phyloP scores from a whole-genome alignment of 2,888 invertebrate genomes.

The Athripsodes cinereus region DNA sequence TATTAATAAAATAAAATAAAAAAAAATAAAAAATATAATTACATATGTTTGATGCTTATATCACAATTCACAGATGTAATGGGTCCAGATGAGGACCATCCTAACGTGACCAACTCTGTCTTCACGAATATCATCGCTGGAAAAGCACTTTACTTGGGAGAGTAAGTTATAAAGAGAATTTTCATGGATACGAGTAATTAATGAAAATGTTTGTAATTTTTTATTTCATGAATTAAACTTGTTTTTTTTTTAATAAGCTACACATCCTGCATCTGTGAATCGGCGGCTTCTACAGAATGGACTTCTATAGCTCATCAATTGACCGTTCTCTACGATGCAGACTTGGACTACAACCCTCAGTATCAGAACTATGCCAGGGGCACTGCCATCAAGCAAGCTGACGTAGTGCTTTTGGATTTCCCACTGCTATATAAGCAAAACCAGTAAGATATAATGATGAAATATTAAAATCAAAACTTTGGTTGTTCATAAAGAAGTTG shows the following conservation, averaged over 20 bases:
- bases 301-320: slow-evolving; percentile 32
- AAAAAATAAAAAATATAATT: too few species aligned
- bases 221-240: too few species aligned
- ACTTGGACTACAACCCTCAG: slow-evolving; percentile 37
- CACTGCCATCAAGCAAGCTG: slow-evolving; percentile 38
- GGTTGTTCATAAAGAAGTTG: too few species aligned
- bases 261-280: slow-evolving; percentile 20
- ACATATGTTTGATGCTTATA: too few species aligned
- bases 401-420: slow-evolving; percentile 38
- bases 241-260: too few species aligned
- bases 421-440: slow-evolving; percentile 35
- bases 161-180: too few species aligned
- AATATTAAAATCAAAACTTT: too few species aligned
- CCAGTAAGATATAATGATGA: slow-evolving; percentile 29
- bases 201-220: too few species aligned
- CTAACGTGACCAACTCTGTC: slow-evolving; percentile 37
- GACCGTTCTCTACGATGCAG: slow-evolving; percentile 33
- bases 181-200: too few species aligned
- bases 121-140: slow-evolving; percentile 39
- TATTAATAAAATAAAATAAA: too few species aligned
- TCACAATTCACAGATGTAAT: slow-evolving; percentile 38
- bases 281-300: slow-evolving; percentile 14
- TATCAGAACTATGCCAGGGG: slow-evolving; percentile 33
- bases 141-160: slow-evolving; percentile 36
- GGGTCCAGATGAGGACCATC: slow-evolving; percentile 43